A percentile compares a stretch with the other conserved stretches of the same genome.
These are phyloP conservation scores for Ectropis crepuscularia DNA, from an alignment of 2,888 invertebrate species.

Conservation along the genomic window DNA sequence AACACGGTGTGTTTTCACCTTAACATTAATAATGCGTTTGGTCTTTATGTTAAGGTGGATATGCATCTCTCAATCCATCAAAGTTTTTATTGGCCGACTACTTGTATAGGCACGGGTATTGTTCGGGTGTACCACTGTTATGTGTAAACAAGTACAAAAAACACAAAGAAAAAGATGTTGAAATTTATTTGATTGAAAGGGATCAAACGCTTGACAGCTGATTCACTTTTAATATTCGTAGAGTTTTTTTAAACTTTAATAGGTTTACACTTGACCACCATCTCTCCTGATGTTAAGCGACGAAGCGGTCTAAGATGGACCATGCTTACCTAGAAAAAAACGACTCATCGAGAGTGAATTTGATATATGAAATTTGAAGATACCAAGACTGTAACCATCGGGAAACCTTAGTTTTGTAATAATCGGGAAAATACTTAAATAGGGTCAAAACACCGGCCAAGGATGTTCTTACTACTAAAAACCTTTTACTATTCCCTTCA, in stretches of 20 bases:
- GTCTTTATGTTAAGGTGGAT: slow-evolving; percentile 58
- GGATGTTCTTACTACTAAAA: no score
- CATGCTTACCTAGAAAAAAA: no score
- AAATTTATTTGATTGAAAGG: slow-evolving; percentile 44
- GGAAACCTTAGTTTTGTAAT: no score
- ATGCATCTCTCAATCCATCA: slow-evolving; percentile 72
- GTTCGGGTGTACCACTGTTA: slow-evolving; percentile 51
- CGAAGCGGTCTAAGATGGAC: no score
- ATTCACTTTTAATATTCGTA: not conserved
- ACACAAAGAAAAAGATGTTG: slow-evolving; percentile 45
- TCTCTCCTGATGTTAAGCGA: no score
- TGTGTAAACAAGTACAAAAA: slow-evolving; percentile 59
- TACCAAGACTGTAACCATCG: no score
- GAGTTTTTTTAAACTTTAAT: not conserved
- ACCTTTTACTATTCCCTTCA: no score
- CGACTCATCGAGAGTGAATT: no score
- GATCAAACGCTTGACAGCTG: not conserved
- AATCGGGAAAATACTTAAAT: no score
- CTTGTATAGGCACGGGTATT: slow-evolving; percentile 49
- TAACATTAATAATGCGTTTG: slow-evolving; percentile 51
- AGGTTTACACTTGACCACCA: no score
- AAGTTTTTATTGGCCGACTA: slow-evolving; percentile 66
- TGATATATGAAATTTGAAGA: no score
- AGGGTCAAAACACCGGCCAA: no score
- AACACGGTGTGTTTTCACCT: slow-evolving; percentile 26